Conservation (phyloP, 2,888 invertebrate species). For the Phalera bucephala region DNA sequence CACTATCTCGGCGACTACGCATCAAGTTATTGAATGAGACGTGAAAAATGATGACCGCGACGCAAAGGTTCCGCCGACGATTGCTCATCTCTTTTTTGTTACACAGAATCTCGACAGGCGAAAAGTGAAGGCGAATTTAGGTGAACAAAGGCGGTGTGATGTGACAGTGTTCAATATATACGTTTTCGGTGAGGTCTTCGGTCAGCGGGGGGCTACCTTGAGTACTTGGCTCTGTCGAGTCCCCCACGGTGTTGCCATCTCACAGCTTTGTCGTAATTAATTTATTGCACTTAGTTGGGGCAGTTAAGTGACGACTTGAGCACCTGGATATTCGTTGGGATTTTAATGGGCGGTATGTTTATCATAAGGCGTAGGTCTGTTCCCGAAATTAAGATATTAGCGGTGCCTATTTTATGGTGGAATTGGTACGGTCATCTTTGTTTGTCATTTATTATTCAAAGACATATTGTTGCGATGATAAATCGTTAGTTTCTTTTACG, state of each 20-base stretch:
- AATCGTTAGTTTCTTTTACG: too few relatives aligned
- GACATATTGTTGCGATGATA: too few relatives aligned
- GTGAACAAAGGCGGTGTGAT: conserved; percentile 72
- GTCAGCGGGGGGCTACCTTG: conserved; percentile 64
- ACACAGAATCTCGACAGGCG: conserved; percentile 26
- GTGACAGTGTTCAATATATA: conserved; percentile 52
- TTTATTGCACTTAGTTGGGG: conserved; percentile 66
- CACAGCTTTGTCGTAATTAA: conserved; percentile 77
- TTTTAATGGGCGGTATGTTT: conserved; percentile 69
- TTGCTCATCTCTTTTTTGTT: conserved; percentile 52
- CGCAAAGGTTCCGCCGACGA: conserved; percentile 73
- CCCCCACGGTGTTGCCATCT: conserved; percentile 58
- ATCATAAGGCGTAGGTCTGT: conserved; percentile 65
- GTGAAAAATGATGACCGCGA: conserved; percentile 79
- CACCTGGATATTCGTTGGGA: conserved; percentile 50
- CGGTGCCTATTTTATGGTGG: conserved; percentile 44
- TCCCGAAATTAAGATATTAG: conserved; percentile 78
- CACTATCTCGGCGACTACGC: conserved; percentile 77
- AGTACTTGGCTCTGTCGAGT: conserved; percentile 47
- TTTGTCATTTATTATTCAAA: too few relatives aligned
- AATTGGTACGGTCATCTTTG: conserved; percentile 61
- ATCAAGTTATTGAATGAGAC: conserved; percentile 82
- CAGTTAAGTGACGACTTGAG: conserved; percentile 44
- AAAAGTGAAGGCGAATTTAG: conserved; percentile 62
- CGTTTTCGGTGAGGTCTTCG: conserved; percentile 63